These are phyloP conservation scores for Drosophila quinaria DNA, from an alignment of 2,888 invertebrate species.

Conservation along the genomic window DNA sequence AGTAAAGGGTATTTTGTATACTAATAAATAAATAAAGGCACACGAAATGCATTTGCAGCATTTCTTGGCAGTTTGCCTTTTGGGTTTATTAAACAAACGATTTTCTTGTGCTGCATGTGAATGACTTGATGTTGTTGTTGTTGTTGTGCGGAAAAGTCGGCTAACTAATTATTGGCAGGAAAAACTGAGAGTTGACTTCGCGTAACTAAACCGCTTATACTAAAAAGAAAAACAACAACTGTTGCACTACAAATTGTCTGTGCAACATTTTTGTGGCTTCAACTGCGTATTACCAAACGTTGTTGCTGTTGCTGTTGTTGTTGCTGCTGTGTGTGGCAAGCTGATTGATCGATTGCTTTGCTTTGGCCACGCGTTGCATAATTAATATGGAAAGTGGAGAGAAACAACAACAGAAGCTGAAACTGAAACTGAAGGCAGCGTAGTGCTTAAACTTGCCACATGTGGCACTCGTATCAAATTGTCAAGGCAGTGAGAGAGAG, in stretches of 20 bases:
- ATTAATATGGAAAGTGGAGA: slow-evolving; percentile 72
- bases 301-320: slow-evolving; percentile 37
- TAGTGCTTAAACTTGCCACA: slow-evolving; percentile 61
- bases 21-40: slow-evolving; percentile 55
- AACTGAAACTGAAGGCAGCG: slow-evolving; percentile 27
- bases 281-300: slow-evolving; percentile 72
- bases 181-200: slow-evolving; percentile 55
- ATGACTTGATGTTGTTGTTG: slow-evolving; percentile 26
- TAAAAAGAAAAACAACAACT: slow-evolving; percentile 27
- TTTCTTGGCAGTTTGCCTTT: slow-evolving; percentile 72
- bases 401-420: slow-evolving; percentile 34
- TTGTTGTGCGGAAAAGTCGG: slow-evolving; percentile 57
- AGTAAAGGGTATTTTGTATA: not conserved
- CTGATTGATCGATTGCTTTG: slow-evolving; percentile 74
- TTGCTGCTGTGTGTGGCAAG: slow-evolving; percentile 62
- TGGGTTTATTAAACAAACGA: slow-evolving; percentile 58
- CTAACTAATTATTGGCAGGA: slow-evolving; percentile 56
- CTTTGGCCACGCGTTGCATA: slow-evolving; percentile 70
- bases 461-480: slow-evolving; percentile 53
- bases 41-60: slow-evolving; percentile 50
- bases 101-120: slow-evolving; percentile 46
- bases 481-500: slow-evolving; percentile 57
- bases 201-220: slow-evolving; percentile 59
- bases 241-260: slow-evolving; percentile 42
- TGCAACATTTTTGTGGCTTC: slow-evolving; percentile 76